Percentiles rank a stretch among this genome's conserved stretches.
Evolutionary conservation across 92 coral and sea anemone genomes (phyloP).

Genomic region (Scolanthus callimorphus): DNA sequence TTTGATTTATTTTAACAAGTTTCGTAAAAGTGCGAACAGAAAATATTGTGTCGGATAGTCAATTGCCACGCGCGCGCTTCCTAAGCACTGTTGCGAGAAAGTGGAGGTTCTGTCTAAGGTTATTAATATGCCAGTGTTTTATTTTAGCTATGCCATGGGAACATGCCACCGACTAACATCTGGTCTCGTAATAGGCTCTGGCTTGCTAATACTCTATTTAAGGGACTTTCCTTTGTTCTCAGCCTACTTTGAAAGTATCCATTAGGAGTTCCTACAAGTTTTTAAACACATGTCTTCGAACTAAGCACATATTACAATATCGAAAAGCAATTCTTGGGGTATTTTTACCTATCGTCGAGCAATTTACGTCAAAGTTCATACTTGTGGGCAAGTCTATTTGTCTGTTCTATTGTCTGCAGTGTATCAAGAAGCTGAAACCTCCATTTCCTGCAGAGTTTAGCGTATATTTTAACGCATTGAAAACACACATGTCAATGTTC

Average conservation of each 20-base stretch:
- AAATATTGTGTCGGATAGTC: no score
- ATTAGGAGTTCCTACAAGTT: constrained; percentile 56
- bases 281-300: constrained; percentile 79
- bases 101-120: constrained; percentile 11
- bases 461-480: no score
- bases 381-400: constrained; percentile 27
- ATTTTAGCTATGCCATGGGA: constrained; percentile 70
- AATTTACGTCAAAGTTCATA: constrained; percentile 5
- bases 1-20: no score
- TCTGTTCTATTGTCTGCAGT: constrained; percentile 27
- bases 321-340: constrained; percentile 29
- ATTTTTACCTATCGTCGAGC: constrained; percentile 41
- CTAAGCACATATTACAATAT: constrained; percentile 47
- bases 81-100: no score
- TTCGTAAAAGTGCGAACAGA: no score
- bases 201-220: constrained; percentile 87
- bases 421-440: constrained; percentile 38
- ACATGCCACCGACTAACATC: constrained; percentile 58
- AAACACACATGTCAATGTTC: constrained; percentile 52
- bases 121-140: constrained; percentile 46
- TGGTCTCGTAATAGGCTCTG: constrained; percentile 71
- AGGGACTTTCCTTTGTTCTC: constrained; percentile 69
- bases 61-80: no score
- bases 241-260: constrained; percentile 70
- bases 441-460: constrained; percentile 69